phyloP scores from a whole-genome alignment of 2,113 vertebrate genomes.

The Cebus imitator region DNA sequence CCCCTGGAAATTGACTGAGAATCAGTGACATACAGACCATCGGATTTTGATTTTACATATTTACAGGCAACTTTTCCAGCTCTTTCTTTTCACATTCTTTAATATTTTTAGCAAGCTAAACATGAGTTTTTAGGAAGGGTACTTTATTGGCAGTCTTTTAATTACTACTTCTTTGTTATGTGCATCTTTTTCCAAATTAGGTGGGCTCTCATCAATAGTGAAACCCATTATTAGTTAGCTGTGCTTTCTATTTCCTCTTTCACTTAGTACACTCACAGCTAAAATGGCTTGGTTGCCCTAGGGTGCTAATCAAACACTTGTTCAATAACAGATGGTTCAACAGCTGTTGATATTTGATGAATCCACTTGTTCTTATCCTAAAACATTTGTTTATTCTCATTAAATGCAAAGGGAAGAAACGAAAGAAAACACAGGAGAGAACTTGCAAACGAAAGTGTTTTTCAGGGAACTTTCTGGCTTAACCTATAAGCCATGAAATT shows the following conservation, averaged over 20 bases:
- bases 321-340: slow-evolving; percentile 26
- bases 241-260: not conserved
- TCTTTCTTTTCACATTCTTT: slow-evolving; percentile 9
- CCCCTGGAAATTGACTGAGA: not conserved
- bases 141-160: not conserved
- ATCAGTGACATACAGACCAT: not conserved
- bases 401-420: slow-evolving; percentile 20
- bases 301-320: slow-evolving; percentile 43
- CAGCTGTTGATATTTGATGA: slow-evolving; percentile 46
- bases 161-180: not conserved
- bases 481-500: slow-evolving; percentile 32
- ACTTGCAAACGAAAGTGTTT: not conserved
- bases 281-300: slow-evolving; percentile 24
- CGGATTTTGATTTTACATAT: not conserved
- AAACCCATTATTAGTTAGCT: not conserved
- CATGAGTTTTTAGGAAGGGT: not conserved
- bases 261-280: not conserved
- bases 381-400: slow-evolving; percentile 49
- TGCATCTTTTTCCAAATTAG: not conserved
- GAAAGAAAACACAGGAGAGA: slow-evolving; percentile 46
- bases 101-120: not conserved
- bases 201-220: not conserved
- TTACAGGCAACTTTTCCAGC: not conserved
- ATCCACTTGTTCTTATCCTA: slow-evolving; percentile 33
- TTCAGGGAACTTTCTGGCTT: slow-evolving; percentile 35